Evolutionary conservation across 2,888 invertebrate genomes (phyloP), one percentile per base, ranked within the genome.

Genomic region (Polia nebulosa): DNA sequence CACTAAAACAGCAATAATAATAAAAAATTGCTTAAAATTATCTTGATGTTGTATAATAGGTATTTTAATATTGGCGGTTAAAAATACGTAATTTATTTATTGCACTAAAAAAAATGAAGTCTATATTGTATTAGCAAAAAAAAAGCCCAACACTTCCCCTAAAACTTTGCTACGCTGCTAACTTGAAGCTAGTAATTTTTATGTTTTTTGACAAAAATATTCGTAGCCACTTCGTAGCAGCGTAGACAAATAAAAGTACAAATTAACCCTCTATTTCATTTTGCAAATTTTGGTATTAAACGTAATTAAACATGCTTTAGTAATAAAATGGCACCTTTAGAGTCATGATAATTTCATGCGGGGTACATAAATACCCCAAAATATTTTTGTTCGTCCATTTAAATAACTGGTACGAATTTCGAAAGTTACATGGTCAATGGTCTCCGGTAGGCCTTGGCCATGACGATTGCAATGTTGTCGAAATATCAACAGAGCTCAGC

Each of bases 341-440:
- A 25, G 20, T 20, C n/a, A 44, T 57, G 56, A 41, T 41, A 64
- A 44, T 36, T 59, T 47, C n/a, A 13, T 27, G 8, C 15, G 17
- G 22, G 11, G 11, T 11, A 34, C 11, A 64, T 49, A 53, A 59
- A 66, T 71, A n/a, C 55, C 22, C 41, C 20, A 53, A 67, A 74
- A 60, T 60, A 56, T 63, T 57, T 49, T 41, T 29, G 58, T 47
- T 52, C 41, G 36, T 53, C 25, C 53, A 49, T 56, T 65, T 58
- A 72, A 83, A 79, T 78, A 83, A 72, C 68, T 73, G 65, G 72
- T 78, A 76, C 76, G 72, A 69, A 76, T 84, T 85, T 84, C 74
- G 78, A 85, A 83, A 83, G 78, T 75, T 79, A 69, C 79, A 78
- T 80, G 80, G 80, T 81, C 84, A 85, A 77, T 79, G 80, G 84